These are phyloP conservation scores for Clanis bilineata DNA, from an alignment of 2,888 invertebrate genomes.

Conservation along the genomic window DNA sequence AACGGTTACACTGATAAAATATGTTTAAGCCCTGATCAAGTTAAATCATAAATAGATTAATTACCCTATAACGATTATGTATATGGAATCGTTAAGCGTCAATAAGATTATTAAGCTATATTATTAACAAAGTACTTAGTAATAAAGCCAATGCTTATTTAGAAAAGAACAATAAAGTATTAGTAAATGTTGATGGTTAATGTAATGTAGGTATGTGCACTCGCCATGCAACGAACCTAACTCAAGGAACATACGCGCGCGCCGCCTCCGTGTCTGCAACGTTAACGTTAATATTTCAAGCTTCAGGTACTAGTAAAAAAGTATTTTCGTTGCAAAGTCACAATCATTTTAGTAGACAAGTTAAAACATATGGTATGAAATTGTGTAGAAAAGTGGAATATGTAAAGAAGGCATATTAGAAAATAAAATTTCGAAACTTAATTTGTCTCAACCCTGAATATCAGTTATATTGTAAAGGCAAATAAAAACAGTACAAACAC, in stretches of 20 bases:
- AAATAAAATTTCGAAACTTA: too few relatives aligned
- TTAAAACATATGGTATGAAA: too few relatives aligned
- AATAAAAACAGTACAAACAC: too few relatives aligned
- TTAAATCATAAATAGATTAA: background rate
- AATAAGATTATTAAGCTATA: background rate
- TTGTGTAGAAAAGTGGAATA: too few relatives aligned
- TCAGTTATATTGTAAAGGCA: too few relatives aligned
- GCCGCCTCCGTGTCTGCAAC: conserved; percentile 60
- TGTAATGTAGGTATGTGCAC: conserved; percentile 18
- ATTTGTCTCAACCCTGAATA: too few relatives aligned
- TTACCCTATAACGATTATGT: background rate
- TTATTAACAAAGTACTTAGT: background rate
- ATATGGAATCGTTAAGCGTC: background rate
- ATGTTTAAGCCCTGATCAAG: background rate
- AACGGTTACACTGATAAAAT: background rate
- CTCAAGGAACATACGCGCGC: conserved; percentile 69
- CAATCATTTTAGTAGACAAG: too few relatives aligned
- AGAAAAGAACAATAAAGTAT: background rate
- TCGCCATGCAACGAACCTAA: conserved; percentile 74
- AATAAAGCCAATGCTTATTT: background rate
- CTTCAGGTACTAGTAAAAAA: too few relatives aligned
- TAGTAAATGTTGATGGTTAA: conserved; percentile 19
- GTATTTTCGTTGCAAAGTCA: too few relatives aligned
- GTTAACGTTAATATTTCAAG: conserved; percentile 27
- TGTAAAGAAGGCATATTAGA: too few relatives aligned